Evolutionary conservation across 2,113 vertebrate species (phyloP), one percentile per base, ranked within the genome.

Genomic region (Zosterops hypoxanthus): DNA sequence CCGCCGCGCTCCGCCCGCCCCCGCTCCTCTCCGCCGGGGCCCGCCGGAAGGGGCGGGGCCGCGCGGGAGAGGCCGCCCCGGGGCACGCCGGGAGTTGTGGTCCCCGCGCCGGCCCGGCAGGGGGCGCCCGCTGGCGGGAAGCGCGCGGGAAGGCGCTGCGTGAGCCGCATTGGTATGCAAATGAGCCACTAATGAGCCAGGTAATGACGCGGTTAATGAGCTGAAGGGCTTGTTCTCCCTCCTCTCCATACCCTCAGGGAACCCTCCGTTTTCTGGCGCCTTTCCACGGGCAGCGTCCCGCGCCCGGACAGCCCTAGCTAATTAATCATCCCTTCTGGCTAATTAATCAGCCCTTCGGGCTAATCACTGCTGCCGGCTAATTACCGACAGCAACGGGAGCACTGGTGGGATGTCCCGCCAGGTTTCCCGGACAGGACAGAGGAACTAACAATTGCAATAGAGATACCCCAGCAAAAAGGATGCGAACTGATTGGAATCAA

Each of bases 341-440:
- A 36, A 82, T 80, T 66, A n/a, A 39, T 39, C 60, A 26, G 12
- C 5, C 11, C 33, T 34, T 25, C 69, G 6, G 42, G 44, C 77
- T 73, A 73, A 25, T 60, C 36, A 21, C n/a, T 6, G 17, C 23
- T 14, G 26, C 39, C 6, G 39, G 53, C 22, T 84, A 56, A 88
- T 85, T 59, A 23, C 22, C 73, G 89, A 52, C 79, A 55, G 90
- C 94, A 79, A 84, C 56, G 82, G 95, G 82, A 68, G 69, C 77
- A 21, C 84, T 33, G 64, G 59, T 31, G 33, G 20, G 41, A 3
- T 53, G 83, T 68, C 57, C 89, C 12, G 72, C 44, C 24, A 28
- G 59, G 55, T 55, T 86, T 23, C 14, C 55, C 24, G 8, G 34
- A 11, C 25, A 8, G 60, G 29, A 25, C 49, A 18, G 80, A 4